A percentile compares a stretch with the other conserved stretches of the same genome.
These are phyloP conservation scores for Chelonus formosanus DNA, from an alignment of 2,888 invertebrate species.

Conservation along the genomic window DNA sequence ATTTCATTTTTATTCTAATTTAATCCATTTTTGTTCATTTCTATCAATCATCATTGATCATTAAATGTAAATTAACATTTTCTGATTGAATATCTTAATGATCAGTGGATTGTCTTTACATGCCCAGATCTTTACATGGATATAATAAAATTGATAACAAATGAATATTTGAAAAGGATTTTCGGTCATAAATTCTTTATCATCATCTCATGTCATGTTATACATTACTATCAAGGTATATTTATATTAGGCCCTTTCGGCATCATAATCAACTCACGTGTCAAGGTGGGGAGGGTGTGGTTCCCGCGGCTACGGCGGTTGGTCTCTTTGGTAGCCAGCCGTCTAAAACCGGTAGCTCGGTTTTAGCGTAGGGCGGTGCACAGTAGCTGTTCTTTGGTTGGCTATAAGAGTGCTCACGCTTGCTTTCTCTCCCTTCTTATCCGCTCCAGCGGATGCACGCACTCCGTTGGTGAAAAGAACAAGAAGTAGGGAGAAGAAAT, in stretches of 20 bases:
- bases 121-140: no score
- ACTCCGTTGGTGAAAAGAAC: slow-evolving; percentile 38
- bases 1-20: no score
- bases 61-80: no score
- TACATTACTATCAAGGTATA: slow-evolving; percentile 6
- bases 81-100: no score
- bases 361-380: slow-evolving; percentile 63
- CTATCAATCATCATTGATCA: no score
- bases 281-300: slow-evolving; percentile 35
- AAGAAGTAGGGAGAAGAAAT: slow-evolving; percentile 27
- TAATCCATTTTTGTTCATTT: no score
- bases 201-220: slow-evolving; percentile 31
- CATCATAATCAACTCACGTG: slow-evolving; percentile 42
- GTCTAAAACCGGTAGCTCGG: slow-evolving; percentile 58
- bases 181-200: no score
- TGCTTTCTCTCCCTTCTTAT: slow-evolving; percentile 39
- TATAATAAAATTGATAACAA: no score
- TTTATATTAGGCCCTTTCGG: slow-evolving; percentile 38
- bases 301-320: slow-evolving; percentile 37
- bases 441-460: slow-evolving; percentile 38
- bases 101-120: no score
- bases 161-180: no score
- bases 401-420: slow-evolving; percentile 50
- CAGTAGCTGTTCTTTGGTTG: slow-evolving; percentile 63
- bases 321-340: slow-evolving; percentile 39